These are phyloP conservation scores for Pseudotriccus pelzelni DNA, from an alignment of 2,797 vertebrate genomes.

Conservation along the genomic window DNA sequence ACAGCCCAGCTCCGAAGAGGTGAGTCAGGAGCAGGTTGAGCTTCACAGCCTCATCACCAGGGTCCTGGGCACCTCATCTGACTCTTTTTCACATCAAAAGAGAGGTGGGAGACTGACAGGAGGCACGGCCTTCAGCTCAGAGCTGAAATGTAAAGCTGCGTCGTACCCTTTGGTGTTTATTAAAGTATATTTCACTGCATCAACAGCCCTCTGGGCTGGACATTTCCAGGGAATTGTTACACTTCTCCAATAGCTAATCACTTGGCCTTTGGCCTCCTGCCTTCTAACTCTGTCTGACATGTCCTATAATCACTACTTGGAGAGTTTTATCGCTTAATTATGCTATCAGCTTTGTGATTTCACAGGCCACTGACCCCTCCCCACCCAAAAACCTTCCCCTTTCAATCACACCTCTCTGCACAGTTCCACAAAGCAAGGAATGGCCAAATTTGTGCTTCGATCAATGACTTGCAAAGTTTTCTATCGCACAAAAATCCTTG, in stretches of 20 bases:
- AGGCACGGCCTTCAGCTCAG: not conserved
- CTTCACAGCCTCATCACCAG: not conserved
- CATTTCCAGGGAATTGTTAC: slow-evolving; percentile 24
- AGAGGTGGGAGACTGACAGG: not conserved
- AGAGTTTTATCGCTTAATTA: slow-evolving; percentile 59
- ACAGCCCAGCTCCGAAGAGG: fast-evolving
- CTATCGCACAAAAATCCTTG: not conserved
- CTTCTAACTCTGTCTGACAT: slow-evolving; percentile 26
- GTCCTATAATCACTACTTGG: slow-evolving; percentile 23
- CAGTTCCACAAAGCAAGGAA: not conserved
- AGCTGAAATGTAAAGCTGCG: not conserved
- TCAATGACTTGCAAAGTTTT: not conserved
- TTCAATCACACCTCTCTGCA: not conserved
- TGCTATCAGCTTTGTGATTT: slow-evolving; percentile 19
- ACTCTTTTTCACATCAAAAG: too few species aligned
- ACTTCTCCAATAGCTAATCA: slow-evolving; percentile 32
- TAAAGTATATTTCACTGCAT: not conserved
- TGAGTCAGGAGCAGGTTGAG: not conserved
- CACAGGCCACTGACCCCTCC: not conserved
- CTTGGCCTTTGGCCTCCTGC: slow-evolving; percentile 41
- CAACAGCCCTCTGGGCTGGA: not conserved
- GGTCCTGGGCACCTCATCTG: not conserved
- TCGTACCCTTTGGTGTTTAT: not conserved
- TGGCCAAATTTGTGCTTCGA: not conserved
- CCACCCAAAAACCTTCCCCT: not conserved